Base-by-base conservation (phyloP, 2,797 vertebrate species). In the Acanthiza pusilla region DNA sequence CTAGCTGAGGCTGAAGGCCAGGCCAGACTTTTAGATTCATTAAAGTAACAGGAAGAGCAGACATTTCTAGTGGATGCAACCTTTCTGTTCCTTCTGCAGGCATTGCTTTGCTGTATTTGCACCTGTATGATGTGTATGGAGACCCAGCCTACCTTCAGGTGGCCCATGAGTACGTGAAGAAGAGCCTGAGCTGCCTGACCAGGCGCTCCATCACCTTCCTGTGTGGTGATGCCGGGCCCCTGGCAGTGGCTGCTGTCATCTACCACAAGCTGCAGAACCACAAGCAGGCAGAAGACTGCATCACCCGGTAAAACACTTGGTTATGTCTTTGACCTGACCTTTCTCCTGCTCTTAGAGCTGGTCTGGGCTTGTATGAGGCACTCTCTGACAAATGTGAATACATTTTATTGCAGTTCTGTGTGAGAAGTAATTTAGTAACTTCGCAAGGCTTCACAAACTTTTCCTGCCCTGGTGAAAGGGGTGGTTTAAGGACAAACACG, bases 41-140 rank as follows among this genome's bases (percentile, higher is more conserved):
- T 67, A 16, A 50, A 50, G 36, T 47, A 82, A 55, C 38, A 7
- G 34, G 29, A 85, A 67, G 25, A 60, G 13, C 47, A 16, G 58
- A 36, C 19, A 18, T 70, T 55, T 40, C 32, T 58, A 38, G 11
- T 38, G 23, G 16, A 18, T 50, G 10, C 27, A 89, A 55, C 15
- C 17, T 63, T 70, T 42, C 2, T 51, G 13, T 95, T 94, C 92
- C 42, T 84, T 71, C 91, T 81, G 9, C 97, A 99, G 99, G 99
- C 68, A 99, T 99, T 16, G 98, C 99, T 30, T 85, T 99, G 94
- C 98, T 99, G 53, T 99, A 99, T 96, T 97, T 99, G 89, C 99
- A 99, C 91, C 98, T 99, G 57, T 97, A 98, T 57, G 96, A 98
- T 4, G 97, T 99, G 30, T 99, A 98, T 32, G 98, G 98, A 36